Evolutionary conservation across 2,797 vertebrate species (phyloP).

Genomic region (Sandelia bainsii): DNA sequence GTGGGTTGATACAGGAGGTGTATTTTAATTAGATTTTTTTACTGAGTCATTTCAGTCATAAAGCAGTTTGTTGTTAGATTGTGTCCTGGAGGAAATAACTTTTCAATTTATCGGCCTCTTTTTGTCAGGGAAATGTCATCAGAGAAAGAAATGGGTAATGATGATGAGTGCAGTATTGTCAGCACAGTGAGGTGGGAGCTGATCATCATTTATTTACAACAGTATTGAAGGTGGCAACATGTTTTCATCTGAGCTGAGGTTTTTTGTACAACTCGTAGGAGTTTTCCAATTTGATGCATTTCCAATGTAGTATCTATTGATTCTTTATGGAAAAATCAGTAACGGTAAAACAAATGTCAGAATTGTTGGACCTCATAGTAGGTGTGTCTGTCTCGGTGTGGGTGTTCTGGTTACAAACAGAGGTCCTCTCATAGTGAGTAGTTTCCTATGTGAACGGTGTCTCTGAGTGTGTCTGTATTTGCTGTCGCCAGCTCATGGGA

Average conservation of each 20-base stretch:
- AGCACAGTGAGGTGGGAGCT: constrained; percentile 10
- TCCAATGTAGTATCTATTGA: constrained; percentile 12
- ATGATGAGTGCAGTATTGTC: constrained; percentile 8
- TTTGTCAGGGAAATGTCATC: constrained; percentile 26
- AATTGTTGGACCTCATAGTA: constrained; percentile 1
- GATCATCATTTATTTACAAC: constrained; percentile 51
- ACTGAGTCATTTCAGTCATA: constrained; percentile 33
- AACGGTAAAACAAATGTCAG: background rate
- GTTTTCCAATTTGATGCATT: constrained; percentile 13
- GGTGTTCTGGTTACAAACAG: constrained; percentile 29
- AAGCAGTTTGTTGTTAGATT: constrained; percentile 23
- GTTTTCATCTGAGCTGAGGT: constrained; percentile 25
- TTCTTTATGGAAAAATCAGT: background rate
- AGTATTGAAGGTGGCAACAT: constrained; percentile 4
- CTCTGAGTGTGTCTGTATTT: constrained; percentile 26
- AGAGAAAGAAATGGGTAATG: constrained; percentile 25
- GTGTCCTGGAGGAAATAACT: constrained; percentile 31
- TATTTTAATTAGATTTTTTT: constrained; percentile 36
- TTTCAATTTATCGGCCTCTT: constrained; percentile 11
- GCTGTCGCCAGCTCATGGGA: constrained; percentile 52
- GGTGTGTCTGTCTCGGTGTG: background rate
- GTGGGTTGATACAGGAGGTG: constrained; percentile 39
- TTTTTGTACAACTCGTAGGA: constrained; percentile 6
- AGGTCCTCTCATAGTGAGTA: constrained; percentile 29
- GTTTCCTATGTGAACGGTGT: constrained; percentile 65